These are phyloP conservation scores for Palythoa grandiflora DNA, from an alignment of 92 coral and sea anemone genomes.

Conservation along the genomic window DNA sequence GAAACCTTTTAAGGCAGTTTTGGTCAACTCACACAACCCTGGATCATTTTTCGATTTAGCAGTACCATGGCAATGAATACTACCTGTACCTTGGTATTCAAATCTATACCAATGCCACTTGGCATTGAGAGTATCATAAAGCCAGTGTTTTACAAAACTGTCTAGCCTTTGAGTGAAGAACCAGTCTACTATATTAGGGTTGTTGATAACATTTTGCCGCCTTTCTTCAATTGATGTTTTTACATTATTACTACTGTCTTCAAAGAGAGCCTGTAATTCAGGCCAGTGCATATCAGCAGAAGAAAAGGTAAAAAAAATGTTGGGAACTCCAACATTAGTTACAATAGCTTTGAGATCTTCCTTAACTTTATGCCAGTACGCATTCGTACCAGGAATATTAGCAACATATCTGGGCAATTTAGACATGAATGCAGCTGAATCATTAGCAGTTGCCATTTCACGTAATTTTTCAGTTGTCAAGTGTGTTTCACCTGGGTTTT, in stretches of 20 bases:
- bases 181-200: slow-evolving; percentile 66
- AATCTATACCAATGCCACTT: too few relatives aligned
- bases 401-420: too few relatives aligned
- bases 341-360: not conserved
- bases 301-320: slow-evolving; percentile 81
- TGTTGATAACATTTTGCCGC: slow-evolving; percentile 72
- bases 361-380: too few relatives aligned
- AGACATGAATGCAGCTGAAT: slow-evolving; percentile 2
- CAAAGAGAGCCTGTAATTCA: slow-evolving; percentile 55
- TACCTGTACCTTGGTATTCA: too few relatives aligned
- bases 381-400: too few relatives aligned
- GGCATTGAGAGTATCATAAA: too few relatives aligned
- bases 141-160: too few relatives aligned
- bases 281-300: slow-evolving; percentile 64
- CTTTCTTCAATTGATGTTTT: slow-evolving; percentile 63
- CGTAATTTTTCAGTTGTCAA: slow-evolving; percentile 74
- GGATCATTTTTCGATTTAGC: too few relatives aligned
- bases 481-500: slow-evolving; percentile 29
- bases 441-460: slow-evolving; percentile 69
- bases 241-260: slow-evolving; percentile 1
- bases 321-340: slow-evolving; percentile 75
- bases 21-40: not conserved
- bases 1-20: slow-evolving; percentile 62
- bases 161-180: not conserved
- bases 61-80: too few relatives aligned